Base-by-base conservation (phyloP, 1,140 invertebrate species). In the Drosophila melanica region DNA sequence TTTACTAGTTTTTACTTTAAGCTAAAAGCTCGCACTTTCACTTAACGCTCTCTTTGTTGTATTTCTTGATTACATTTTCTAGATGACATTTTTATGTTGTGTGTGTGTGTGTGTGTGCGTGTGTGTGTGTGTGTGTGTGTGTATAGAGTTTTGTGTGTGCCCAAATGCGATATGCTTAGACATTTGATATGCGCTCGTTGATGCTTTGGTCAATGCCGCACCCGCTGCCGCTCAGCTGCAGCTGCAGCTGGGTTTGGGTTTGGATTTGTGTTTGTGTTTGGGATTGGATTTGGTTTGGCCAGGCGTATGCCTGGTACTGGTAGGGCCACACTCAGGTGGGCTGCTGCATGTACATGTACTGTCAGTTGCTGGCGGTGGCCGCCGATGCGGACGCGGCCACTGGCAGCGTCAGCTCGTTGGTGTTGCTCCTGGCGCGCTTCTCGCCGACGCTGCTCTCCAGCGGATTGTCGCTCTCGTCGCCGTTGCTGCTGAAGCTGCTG, bases 161-260 rank as follows among this genome's bases (percentile, higher is more conserved):
- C 84, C 84, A 89, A 75, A 90, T 90, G 84, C 74, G 84, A 89
- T 89, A 89, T 89, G 84, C 84, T 90, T 87, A 85, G 85, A 84
- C 85, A 89, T 89, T 89, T 89, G 84, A 89, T 89, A 89, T 89
- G 84, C 84, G 80, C 80, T 90, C 80, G 84, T 89, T 89, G 65
- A 67, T 75, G 67, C 66, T 84, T 79, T 87, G 76, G 79, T 82
- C 68, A 30, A 66, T 73, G 45, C 47, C 33, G 48, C 30, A 33
- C 2, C 42, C 50, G 16, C 39, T 18, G 53, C n/a, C 41, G 48
- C 33, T 51, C 20, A n/a, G 16, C 30, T 55, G 47, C 30, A 53
- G 45, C 39, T 47, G 35, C 42, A 50, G 58, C 42, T 50, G 50
- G 33, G 16, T 23, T 75, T 50, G 53, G 23, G 14, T 50, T 30